A percentile compares a stretch with the other conserved stretches of the same genome.
These are phyloP conservation scores for Lasioglossum zephyrum DNA, from an alignment of 2,888 invertebrate species.

Conservation along the genomic window DNA sequence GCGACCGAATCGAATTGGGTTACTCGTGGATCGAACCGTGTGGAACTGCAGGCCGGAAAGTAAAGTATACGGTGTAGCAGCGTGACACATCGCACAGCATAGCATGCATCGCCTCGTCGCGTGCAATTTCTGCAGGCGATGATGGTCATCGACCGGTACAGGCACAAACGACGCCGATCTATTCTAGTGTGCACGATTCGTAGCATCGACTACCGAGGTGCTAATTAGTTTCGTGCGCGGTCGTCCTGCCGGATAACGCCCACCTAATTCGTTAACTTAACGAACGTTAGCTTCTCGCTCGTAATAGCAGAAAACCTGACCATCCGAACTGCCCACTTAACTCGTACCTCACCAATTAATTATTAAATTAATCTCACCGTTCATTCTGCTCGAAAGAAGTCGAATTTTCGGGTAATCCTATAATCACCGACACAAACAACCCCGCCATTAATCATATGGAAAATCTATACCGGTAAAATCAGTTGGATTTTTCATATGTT, in stretches of 20 bases:
- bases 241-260: constrained; percentile 55
- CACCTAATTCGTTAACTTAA: constrained; percentile 62
- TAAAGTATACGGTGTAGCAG: neutral
- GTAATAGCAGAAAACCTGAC: neutral
- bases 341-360: neutral
- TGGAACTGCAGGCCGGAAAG: neutral
- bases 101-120: neutral
- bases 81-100: neutral
- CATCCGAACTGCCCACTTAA: neutral
- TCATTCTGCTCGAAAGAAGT: too few relatives aligned
- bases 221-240: constrained; percentile 70
- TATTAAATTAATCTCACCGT: neutral
- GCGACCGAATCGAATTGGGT: neutral
- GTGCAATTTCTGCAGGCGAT: neutral
- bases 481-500: too few relatives aligned
- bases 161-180: neutral
- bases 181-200: constrained; percentile 16
- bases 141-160: neutral
- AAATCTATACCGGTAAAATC: too few relatives aligned
- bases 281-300: neutral
- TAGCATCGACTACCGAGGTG: constrained; percentile 24
- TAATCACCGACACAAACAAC: too few relatives aligned
- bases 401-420: too few relatives aligned
- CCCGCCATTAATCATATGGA: too few relatives aligned
- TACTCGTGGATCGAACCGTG: neutral